Evolutionary conservation across 2,888 invertebrate species (phyloP).

Genomic region (Lysandra bellargus): DNA sequence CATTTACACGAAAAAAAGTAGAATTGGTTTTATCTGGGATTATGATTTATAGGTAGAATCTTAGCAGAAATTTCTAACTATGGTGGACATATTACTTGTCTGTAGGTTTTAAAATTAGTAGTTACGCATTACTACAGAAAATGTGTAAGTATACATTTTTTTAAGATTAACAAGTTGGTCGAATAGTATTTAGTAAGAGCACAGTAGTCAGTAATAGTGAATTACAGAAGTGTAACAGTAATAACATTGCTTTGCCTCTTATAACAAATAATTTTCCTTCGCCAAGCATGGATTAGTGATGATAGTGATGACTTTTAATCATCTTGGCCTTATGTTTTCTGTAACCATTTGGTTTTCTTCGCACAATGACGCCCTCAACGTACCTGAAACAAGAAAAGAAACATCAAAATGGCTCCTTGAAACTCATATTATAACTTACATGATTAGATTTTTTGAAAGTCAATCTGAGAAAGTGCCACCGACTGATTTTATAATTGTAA

Average conservation of each 20-base stretch:
- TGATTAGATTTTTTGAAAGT: no score
- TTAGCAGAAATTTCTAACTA: no score
- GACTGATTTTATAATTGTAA: no score
- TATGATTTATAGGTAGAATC: no score
- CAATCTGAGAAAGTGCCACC: no score
- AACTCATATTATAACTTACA: background rate
- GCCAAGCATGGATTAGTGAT: background rate
- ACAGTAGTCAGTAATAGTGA: background rate
- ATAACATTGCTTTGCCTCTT: background rate
- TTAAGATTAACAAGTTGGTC: no score
- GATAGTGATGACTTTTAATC: background rate
- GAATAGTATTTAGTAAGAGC: background rate
- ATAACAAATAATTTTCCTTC: background rate
- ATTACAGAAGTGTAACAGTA: background rate
- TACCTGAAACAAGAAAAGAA: slow-evolving; percentile 14
- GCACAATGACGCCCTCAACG: background rate
- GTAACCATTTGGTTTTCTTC: background rate
- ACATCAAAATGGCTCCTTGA: background rate
- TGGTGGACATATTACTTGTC: no score
- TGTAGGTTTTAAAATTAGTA: no score
- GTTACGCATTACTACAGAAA: no score
- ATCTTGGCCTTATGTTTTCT: background rate
- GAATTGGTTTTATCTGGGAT: no score
- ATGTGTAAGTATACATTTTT: no score
- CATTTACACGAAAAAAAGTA: no score